Percentiles rank a stretch among this genome's conserved stretches.
These are phyloP conservation scores for Tiliacea citrago DNA, from an alignment of 2,888 invertebrate genomes.

Conservation along the genomic window DNA sequence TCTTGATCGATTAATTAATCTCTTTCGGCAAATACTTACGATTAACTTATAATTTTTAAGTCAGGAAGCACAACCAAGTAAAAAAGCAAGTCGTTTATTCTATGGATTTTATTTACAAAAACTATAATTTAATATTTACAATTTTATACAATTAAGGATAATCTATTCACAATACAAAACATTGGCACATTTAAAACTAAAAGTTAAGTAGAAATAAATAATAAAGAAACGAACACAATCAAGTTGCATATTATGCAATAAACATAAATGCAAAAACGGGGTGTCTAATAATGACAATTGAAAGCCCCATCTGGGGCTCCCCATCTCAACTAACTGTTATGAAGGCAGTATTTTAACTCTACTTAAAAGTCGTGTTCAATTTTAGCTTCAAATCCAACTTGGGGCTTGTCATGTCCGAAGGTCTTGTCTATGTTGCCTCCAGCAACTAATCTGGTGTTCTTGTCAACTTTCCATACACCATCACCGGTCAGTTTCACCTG, in stretches of 20 bases:
- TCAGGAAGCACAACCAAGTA: too few relatives aligned
- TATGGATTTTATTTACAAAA: slow-evolving; percentile 37
- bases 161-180: slow-evolving; percentile 23
- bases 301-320: background rate
- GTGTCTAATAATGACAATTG: background rate
- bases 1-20: too few relatives aligned
- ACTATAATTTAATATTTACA: slow-evolving; percentile 30
- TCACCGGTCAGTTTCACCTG: slow-evolving; percentile 73
- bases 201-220: background rate
- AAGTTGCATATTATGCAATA: background rate
- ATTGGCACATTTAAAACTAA: background rate
- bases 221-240: background rate
- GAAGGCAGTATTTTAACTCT: background rate
- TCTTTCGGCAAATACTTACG: background rate
- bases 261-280: background rate
- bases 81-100: background rate
- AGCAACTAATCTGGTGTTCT: slow-evolving; percentile 71
- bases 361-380: slow-evolving; percentile 70
- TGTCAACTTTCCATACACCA: slow-evolving; percentile 75
- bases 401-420: slow-evolving; percentile 70
- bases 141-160: background rate
- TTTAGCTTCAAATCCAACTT: slow-evolving; percentile 70
- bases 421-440: slow-evolving; percentile 71
- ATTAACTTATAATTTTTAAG: too few relatives aligned
- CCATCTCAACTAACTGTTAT: background rate